Percentiles rank a stretch among this genome's conserved stretches.
Conservation (phyloP, 92 coral and sea anemone species). For the Chrysogorgia sp. region DNA sequence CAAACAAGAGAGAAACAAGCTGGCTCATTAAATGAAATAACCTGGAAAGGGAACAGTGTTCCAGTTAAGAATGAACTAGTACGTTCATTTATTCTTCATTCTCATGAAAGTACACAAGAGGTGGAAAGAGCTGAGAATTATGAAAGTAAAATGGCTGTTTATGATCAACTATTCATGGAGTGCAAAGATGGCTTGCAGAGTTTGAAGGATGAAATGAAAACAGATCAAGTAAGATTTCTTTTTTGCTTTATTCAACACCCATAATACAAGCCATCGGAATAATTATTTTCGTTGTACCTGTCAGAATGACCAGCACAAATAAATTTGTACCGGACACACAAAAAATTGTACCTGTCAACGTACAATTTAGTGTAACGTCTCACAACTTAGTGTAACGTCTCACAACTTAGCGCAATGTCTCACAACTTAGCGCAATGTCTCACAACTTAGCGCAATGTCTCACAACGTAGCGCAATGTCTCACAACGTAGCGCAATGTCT, state of each 20-base stretch:
- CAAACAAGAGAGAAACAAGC: constrained; percentile 98
- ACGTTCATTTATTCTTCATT: constrained; percentile 88
- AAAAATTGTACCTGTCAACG: no score
- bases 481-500: no score
- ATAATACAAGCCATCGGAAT: no score
- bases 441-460: no score
- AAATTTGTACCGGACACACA: no score
- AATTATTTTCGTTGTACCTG: no score
- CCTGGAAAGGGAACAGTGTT: constrained; percentile 82
- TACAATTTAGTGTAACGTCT: no score
- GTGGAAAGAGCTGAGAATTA: constrained; percentile 81
- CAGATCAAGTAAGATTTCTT: constrained; percentile 87
- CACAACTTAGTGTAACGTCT: no score
- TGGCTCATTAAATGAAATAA: constrained; percentile 88
- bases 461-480: no score
- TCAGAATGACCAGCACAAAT: no score
- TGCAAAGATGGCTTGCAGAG: constrained; percentile 98
- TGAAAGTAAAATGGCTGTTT: constrained; percentile 88
- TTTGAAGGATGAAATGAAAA: constrained; percentile 88
- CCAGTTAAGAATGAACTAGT: constrained; percentile 96
- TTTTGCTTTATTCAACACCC: not conserved
- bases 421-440: no score
- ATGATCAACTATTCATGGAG: constrained; percentile 92
- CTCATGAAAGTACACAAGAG: constrained; percentile 86
- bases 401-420: no score